Evolutionary conservation across 2,797 vertebrate species (phyloP).

Genomic region (Parambassis ranga): DNA sequence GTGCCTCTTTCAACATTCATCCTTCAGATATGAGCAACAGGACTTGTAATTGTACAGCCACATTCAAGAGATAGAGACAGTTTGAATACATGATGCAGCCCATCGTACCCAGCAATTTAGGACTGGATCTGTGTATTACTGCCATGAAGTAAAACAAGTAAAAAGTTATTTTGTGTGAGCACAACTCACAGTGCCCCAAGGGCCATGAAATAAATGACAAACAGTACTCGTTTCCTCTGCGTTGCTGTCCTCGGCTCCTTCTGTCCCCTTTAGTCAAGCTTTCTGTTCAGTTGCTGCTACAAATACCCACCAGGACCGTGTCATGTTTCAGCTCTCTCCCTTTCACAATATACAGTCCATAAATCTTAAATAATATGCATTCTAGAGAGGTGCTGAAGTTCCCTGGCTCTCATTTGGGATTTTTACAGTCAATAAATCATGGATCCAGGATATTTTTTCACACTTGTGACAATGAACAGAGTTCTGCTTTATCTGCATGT

Average conservation of each 20-base stretch:
- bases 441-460: constrained; percentile 9
- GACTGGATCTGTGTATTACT: constrained; percentile 32
- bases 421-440: constrained; percentile 46
- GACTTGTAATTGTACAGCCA: constrained; percentile 21
- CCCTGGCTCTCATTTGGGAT: constrained; percentile 16
- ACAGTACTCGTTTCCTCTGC: neutral
- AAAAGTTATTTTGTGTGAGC: neutral
- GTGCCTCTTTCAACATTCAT: constrained; percentile 39
- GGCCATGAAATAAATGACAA: neutral
- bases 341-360: constrained; percentile 47
- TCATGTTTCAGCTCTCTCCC: constrained; percentile 46
- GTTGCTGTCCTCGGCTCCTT: neutral
- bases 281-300: neutral
- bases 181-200: neutral
- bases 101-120: constrained; percentile 56
- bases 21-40: constrained; percentile 14
- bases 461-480: constrained; percentile 25
- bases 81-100: constrained; percentile 9
- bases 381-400: constrained; percentile 23
- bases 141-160: neutral
- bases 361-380: constrained; percentile 41
- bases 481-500: constrained; percentile 22
- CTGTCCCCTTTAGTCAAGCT: neutral
- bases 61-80: constrained; percentile 8
- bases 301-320: constrained; percentile 6